A percentile compares a stretch with the other conserved stretches of the same genome.
Evolutionary conservation across 2,888 invertebrate genomes (phyloP).

Genomic region (Hemicrepidius hirtus): DNA sequence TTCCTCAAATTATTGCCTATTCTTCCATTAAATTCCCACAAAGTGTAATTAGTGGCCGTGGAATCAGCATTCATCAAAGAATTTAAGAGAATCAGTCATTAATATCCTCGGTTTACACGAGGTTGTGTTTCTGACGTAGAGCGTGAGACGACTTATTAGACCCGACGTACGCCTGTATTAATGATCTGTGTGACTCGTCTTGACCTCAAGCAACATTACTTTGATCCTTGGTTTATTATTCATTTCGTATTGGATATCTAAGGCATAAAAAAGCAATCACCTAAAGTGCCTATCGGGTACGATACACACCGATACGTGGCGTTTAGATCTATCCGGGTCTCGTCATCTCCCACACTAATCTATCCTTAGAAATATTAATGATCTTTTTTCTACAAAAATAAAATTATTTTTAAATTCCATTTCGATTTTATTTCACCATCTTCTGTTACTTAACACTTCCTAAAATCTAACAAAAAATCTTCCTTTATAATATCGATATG

Average conservation of each 20-base stretch:
- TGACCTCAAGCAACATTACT: slow-evolving; percentile 49
- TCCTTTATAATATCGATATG: too few relatives aligned
- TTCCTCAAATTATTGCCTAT: slow-evolving; percentile 33
- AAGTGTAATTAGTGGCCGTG: slow-evolving; percentile 54
- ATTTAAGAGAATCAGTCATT: slow-evolving; percentile 56
- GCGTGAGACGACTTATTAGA: slow-evolving; percentile 47
- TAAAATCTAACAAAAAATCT: too few relatives aligned
- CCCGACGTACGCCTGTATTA: slow-evolving; percentile 49
- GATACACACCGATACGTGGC: slow-evolving; percentile 25
- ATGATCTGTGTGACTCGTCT: slow-evolving; percentile 50
- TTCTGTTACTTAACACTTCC: neutral
- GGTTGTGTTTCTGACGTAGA: slow-evolving; percentile 39
- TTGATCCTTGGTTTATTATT: slow-evolving; percentile 44
- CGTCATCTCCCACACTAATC: slow-evolving; percentile 21
- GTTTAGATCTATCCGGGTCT: slow-evolving; percentile 12
- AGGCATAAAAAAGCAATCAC: slow-evolving; percentile 43
- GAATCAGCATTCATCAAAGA: slow-evolving; percentile 53
- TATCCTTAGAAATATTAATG: slow-evolving; percentile 20
- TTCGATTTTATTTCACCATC: neutral
- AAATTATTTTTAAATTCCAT: slow-evolving; percentile 4
- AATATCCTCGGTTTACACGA: slow-evolving; percentile 51
- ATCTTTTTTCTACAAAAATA: neutral
- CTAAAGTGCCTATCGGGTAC: slow-evolving; percentile 35
- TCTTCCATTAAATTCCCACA: slow-evolving; percentile 47
- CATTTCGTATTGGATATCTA: slow-evolving; percentile 38